phyloP scores from a whole-genome alignment of 2,113 vertebrate genomes.

The Pterocles gutturalis region DNA sequence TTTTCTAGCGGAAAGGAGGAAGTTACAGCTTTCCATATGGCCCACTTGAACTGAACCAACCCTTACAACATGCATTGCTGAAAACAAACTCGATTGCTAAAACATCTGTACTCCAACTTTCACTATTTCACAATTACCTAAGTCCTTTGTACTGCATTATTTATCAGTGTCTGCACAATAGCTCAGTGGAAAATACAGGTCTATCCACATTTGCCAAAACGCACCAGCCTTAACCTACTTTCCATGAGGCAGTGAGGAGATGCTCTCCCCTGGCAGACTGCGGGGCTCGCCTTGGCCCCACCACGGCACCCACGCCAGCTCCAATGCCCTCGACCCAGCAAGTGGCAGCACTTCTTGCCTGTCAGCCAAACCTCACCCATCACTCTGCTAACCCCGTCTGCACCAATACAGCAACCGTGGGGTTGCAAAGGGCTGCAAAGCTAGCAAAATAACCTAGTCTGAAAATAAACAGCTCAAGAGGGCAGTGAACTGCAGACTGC shows the following conservation, averaged over 20 bases:
- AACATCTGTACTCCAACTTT: not conserved
- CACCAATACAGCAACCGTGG: not conserved
- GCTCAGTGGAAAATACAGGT: not conserved
- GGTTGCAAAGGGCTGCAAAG: not conserved
- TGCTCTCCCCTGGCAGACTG: not conserved
- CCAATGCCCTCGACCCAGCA: fast-evolving
- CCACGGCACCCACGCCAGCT: fast-evolving
- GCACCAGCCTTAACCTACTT: fast-evolving
- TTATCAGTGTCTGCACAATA: not conserved
- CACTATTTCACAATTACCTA: not conserved
- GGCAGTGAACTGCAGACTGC: not conserved
- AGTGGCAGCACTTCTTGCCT: not conserved
- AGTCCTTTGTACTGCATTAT: fast-evolving
- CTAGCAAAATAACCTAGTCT: not conserved
- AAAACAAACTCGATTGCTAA: not conserved
- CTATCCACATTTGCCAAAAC: not conserved
- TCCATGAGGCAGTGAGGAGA: fast-evolving
- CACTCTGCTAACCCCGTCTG: not conserved
- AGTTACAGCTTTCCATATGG: not conserved
- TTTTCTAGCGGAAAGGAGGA: not conserved
- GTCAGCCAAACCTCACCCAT: not conserved
- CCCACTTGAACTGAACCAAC: not conserved
- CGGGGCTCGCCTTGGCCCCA: not conserved
- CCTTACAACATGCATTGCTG: fast-evolving
- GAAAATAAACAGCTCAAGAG: not conserved